Percentiles rank a stretch among this genome's conserved stretches.
phyloP scores from a whole-genome alignment of 1,140 invertebrate genomes.

The Doryteuthis pealeii region DNA sequence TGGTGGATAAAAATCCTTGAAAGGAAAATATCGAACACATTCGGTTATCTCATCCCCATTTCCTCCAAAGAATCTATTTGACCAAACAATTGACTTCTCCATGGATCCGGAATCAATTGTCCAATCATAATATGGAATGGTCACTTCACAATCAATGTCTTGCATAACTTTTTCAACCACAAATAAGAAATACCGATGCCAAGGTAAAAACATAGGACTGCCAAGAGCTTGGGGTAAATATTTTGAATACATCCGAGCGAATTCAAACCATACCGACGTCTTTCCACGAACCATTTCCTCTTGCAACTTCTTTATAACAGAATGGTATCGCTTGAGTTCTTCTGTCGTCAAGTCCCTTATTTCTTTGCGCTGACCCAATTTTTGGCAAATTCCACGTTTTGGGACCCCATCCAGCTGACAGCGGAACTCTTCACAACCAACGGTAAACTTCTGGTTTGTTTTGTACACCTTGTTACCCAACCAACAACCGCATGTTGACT shows the following conservation, averaged over 20 bases:
- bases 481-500: conserved; percentile 38
- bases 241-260: conserved; percentile 38
- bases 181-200: conserved; percentile 44
- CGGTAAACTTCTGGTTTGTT: conserved; percentile 35
- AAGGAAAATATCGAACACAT: conserved; percentile 47
- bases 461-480: conserved; percentile 35
- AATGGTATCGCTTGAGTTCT: conserved; percentile 37
- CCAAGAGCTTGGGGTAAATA: conserved; percentile 45
- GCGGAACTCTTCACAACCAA: conserved; percentile 40
- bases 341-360: conserved; percentile 39
- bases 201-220: conserved; percentile 38
- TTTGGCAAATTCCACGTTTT: conserved; percentile 28
- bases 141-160: conserved; percentile 37
- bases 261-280: conserved; percentile 40
- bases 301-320: conserved; percentile 32
- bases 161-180: conserved; percentile 42
- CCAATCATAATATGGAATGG: conserved; percentile 53
- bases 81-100: conserved; percentile 40
- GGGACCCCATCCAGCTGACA: conserved; percentile 33
- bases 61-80: conserved; percentile 44
- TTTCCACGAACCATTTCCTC: conserved; percentile 23
- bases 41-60: conserved; percentile 38
- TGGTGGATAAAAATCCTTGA: conserved; percentile 41
- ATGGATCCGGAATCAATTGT: conserved; percentile 44
- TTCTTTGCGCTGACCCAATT: conserved; percentile 36